Percentiles rank a stretch among this genome's conserved stretches.
phyloP scores from a whole-genome alignment of 2,113 vertebrate genomes.

The Herpetotheres cachinnans region DNA sequence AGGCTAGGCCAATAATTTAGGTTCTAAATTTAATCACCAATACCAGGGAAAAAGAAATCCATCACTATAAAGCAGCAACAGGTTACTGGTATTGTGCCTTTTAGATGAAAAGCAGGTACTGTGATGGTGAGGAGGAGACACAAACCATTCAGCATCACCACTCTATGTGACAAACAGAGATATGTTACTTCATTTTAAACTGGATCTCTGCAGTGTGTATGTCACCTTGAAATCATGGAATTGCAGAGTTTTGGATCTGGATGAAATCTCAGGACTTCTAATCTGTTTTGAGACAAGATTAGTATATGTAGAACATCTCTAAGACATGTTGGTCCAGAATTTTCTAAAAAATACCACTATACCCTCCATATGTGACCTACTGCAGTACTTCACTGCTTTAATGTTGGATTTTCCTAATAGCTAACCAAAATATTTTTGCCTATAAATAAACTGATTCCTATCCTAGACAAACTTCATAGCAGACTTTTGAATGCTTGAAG shows the following conservation, averaged over 20 bases:
- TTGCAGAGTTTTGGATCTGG: not conserved
- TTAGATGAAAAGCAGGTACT: not conserved
- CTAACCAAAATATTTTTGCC: not conserved
- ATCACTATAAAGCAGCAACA: not conserved
- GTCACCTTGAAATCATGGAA: not conserved
- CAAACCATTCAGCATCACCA: not conserved
- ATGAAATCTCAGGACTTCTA: not conserved
- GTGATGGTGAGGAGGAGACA: not conserved
- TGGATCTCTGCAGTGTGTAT: not conserved
- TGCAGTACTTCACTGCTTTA: not conserved
- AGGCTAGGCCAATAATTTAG: not conserved
- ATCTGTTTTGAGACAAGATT: not conserved
- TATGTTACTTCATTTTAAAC: not conserved
- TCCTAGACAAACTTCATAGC: not conserved
- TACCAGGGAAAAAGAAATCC: not conserved
- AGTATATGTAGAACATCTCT: not conserved
- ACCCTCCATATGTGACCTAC: fast-evolving
- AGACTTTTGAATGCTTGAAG: not conserved
- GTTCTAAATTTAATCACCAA: not conserved
- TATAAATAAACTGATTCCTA: not conserved
- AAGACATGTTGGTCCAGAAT: not conserved
- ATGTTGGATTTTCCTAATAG: not conserved
- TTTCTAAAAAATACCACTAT: not conserved
- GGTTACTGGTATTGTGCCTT: not conserved
- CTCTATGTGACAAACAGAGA: not conserved